A percentile compares a stretch with the other conserved stretches of the same genome.
Conservation (phyloP, 2,797 vertebrate species). For the Neopelma chrysocephalum region DNA sequence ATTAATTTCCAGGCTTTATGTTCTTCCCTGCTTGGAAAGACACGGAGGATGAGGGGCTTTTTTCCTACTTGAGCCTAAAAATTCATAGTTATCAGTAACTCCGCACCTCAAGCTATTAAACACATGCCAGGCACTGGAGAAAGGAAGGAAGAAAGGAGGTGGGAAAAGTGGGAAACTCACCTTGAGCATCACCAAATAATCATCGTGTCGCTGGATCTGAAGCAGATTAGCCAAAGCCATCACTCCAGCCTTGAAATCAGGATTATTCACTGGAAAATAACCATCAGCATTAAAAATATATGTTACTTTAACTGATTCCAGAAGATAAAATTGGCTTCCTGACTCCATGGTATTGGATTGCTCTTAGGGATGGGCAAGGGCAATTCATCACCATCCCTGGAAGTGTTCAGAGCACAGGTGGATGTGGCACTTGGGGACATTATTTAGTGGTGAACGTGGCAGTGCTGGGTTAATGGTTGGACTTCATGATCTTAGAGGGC, state of each 20-base stretch:
- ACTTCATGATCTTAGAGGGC: neutral
- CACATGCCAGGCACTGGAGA: neutral
- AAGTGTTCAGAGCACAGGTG: neutral
- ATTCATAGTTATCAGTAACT: neutral
- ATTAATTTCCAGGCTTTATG: neutral
- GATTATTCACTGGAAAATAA: constrained; percentile 83
- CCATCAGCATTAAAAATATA: neutral
- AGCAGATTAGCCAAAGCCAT: constrained; percentile 92
- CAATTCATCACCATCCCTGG: neutral
- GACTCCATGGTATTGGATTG: neutral
- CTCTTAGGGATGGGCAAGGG: neutral
- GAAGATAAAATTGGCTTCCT: neutral
- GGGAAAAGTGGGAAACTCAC: constrained; percentile 69
- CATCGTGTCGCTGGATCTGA: constrained; percentile 94
- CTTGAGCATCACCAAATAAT: constrained; percentile 97
- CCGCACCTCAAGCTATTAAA: neutral
- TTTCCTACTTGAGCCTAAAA: neutral
- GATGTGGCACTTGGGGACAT: neutral
- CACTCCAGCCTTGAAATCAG: constrained; percentile 96
- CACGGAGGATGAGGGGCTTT: neutral
- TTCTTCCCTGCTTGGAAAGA: neutral
- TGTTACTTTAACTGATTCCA: neutral
- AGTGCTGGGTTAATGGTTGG: neutral
- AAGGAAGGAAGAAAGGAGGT: neutral
- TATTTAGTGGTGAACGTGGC: neutral